phyloP scores from a whole-genome alignment of 2,888 invertebrate species.

The Oligia latruncula region DNA sequence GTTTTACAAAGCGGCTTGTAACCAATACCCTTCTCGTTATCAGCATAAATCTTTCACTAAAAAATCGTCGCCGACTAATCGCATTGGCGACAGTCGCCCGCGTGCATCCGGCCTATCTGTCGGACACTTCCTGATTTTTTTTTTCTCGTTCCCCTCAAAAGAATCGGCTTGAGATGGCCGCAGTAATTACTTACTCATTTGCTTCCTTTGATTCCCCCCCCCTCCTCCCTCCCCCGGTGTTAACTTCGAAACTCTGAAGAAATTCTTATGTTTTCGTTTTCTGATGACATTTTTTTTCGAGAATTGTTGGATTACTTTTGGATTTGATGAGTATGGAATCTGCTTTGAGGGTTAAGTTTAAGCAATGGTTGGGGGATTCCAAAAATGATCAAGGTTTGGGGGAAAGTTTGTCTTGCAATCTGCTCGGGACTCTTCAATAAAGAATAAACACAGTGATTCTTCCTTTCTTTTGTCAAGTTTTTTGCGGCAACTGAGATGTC shows the following conservation, averaged over 20 bases:
- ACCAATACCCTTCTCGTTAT: background rate
- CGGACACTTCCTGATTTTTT: conserved; percentile 52
- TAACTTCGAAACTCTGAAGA: conserved; percentile 57
- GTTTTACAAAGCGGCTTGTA: background rate
- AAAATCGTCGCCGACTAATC: conserved; percentile 10
- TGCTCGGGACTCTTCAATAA: background rate
- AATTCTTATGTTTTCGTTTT: conserved; percentile 56
- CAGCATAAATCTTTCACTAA: conserved; percentile 7
- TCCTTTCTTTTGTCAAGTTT: background rate
- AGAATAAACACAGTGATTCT: background rate
- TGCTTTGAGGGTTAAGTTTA: conserved; percentile 53
- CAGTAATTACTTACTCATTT: conserved; percentile 68
- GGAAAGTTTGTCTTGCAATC: background rate
- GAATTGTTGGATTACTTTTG: conserved; percentile 54
- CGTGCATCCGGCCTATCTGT: conserved; percentile 27
- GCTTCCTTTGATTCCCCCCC: conserved; percentile 60
- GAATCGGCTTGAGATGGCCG: conserved; percentile 54
- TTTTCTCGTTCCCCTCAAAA: conserved; percentile 54
- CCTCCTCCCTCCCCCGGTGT: conserved; percentile 10
- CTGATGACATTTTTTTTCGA: conserved; percentile 47
- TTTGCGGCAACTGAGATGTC: background rate
- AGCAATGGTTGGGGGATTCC: conserved; percentile 40
- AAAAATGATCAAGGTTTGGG: conserved; percentile 6
- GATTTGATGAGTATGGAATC: conserved; percentile 52
- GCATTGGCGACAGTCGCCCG: conserved; percentile 32